Evolutionary conservation across 2,797 vertebrate genomes (phyloP), one percentile per base, ranked within the genome.

Genomic region (Ibycter americanus): DNA sequence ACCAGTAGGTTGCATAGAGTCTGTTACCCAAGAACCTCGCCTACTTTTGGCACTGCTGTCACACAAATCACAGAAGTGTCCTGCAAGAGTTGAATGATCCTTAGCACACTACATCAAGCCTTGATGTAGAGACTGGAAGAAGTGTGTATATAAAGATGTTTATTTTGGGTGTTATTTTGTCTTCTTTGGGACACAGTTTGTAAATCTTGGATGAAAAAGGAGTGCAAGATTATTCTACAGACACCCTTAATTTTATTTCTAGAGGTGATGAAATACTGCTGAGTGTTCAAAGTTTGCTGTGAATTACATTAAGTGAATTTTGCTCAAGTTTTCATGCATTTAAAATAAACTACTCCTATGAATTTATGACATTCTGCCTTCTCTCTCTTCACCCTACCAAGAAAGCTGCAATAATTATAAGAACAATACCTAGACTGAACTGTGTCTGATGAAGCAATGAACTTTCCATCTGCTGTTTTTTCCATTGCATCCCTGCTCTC

Each of bases 1-100:
- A 79, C 87, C 72, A 93, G 89, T 74, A 93, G 93, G 71, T 87
- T 96, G 84, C 90, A 55, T 51, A 93, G 88, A 93, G 66, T 86
- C 71, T 94, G 72, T 72, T 86, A 78, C 52, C 72, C 40, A 97
- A 81, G 73, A 87, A 89, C 90, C 62, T 87, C 36, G 59, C 67
- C 65, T 87, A 61, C 49, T 86, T 91, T 74, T 94, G 82, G 78
- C 78, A 89, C 42, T 91, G 58, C 61, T 92, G 81, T 74, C 65
- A 93, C 46, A 47, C 46, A 47, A 79, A 86, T 78, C 55, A 85
- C 8, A 89, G n/a, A 87, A 87, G 29, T 31, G 19, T 85, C 77
- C 62, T 59, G n/a, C 71, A 89, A 93, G 73, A 80, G 46, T 46
- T 88, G 40, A 67, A 81, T 61, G 63, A 83, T 88, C 93, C 87